Evolutionary conservation across 2,797 vertebrate genomes (phyloP).

Genomic region (Schizopygopsis pylzovi): DNA sequence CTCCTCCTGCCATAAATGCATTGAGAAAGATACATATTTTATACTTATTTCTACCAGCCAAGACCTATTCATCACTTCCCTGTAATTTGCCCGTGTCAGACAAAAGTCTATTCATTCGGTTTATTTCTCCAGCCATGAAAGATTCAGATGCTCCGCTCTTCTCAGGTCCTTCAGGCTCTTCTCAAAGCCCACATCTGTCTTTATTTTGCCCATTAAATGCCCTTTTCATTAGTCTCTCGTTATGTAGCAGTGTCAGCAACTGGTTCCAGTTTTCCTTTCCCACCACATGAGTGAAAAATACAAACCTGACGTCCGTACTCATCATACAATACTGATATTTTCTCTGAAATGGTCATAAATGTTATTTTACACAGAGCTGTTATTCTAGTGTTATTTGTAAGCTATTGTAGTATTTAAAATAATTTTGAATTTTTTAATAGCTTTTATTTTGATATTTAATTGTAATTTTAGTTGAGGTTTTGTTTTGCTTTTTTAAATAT

Average conservation of each 20-base stretch:
- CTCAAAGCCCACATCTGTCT: constrained; percentile 24
- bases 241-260: background rate
- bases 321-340: background rate
- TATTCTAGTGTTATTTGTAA: background rate
- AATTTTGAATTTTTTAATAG: background rate
- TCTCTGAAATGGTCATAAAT: background rate
- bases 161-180: constrained; percentile 3
- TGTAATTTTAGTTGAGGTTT: background rate
- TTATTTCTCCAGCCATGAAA: constrained; percentile 21
- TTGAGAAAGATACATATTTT: background rate
- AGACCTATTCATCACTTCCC: background rate
- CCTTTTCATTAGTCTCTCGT: background rate
- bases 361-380: background rate
- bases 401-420: background rate
- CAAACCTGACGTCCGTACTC: background rate
- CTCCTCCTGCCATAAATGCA: background rate
- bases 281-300: background rate
- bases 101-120: background rate
- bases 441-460: background rate
- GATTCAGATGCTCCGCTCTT: background rate
- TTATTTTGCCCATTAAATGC: constrained; percentile 7
- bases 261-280: constrained; percentile 4
- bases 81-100: constrained; percentile 5
- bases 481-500: too few species aligned
- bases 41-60: background rate